Evolutionary conservation across 2,113 vertebrate genomes (phyloP), one percentile per base, ranked within the genome.

Genomic region (Poeciliopsis occidentalis): DNA sequence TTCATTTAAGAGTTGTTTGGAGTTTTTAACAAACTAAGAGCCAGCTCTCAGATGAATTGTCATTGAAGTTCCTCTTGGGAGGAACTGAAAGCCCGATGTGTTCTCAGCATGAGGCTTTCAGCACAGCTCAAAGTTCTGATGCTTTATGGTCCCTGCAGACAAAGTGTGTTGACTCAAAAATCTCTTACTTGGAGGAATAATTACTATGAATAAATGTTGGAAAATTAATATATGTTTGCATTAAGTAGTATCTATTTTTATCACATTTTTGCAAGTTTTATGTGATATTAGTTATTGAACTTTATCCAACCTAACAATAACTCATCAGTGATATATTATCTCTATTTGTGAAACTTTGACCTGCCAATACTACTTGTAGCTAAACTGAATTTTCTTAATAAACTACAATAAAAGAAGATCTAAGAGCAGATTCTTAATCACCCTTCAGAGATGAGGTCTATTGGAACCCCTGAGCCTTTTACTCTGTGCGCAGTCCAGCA

Each of bases 11-110:
- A 32, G 84, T 80, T 83, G 70, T 69, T 77, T 77, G 84, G 81
- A 85, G 72, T 85, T 78, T 78, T 60, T 8, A 75, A 62, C 75
- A 84, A 79, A 83, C 64, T 70, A 41, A 60, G 37, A 64, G 47
- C 82, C 67, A 75, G 75, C 84, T 85, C 84, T 88, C 82, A 77
- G 82, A 75, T 83, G 82, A 67, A 37, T 81, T 79, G 37, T 76
- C 30, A 69, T 63, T 76, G 69, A 84, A 83, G 81, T 76, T 84
- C 37, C 63, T 79, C 72, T 61, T 69, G 78, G 30, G 32, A 79
- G 69, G 64, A 41, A 64, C 60, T 71, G 78, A 85, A 73, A 68
- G 60, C 81, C 57, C 31, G 15, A 51, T 32, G 34, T 78, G 76
- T 60, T 47, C 67, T 66, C 12, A 24, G 6, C 32, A 8, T 8